Percentiles rank a stretch among this genome's conserved stretches.
These are phyloP conservation scores for Brachylomia viminalis DNA, from an alignment of 2,888 invertebrate genomes.

Conservation along the genomic window DNA sequence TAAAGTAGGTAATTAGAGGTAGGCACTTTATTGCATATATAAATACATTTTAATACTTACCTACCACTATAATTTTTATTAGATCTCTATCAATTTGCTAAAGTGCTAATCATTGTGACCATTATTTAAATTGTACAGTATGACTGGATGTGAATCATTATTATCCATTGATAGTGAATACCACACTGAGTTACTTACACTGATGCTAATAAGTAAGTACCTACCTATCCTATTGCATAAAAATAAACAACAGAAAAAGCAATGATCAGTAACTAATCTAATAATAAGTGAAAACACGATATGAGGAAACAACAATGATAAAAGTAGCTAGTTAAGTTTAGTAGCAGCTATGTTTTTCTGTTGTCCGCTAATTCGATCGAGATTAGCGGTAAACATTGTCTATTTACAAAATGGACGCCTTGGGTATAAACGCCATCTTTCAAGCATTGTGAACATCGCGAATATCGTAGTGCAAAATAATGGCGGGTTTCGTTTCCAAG, in stretches of 20 bases:
- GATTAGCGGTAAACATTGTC: constrained; percentile 61
- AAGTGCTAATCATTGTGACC: constrained; percentile 9
- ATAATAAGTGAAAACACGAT: constrained; percentile 13
- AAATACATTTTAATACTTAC: no score
- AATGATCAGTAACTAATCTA: constrained; percentile 7
- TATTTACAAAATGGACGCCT: constrained; percentile 68
- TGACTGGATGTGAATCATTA: constrained; percentile 21
- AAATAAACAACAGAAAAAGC: constrained; percentile 32
- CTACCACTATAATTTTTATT: no score
- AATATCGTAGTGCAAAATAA: constrained; percentile 42
- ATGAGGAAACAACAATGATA: constrained; percentile 21
- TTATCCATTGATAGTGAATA: neutral
- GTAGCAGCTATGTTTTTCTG: constrained; percentile 15
- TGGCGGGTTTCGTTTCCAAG: constrained; percentile 25
- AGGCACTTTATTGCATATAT: neutral
- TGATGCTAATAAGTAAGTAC: no score
- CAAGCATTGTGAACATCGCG: constrained; percentile 60
- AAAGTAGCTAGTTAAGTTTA: neutral
- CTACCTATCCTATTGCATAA: constrained; percentile 1
- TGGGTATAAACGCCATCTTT: constrained; percentile 62
- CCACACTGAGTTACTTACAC: neutral
- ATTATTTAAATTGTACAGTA: neutral
- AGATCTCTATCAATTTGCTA: neutral
- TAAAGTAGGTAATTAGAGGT: neutral
- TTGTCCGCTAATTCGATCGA: constrained; percentile 33